These are phyloP conservation scores for Phylloscopus trochiloides DNA, from an alignment of 2,113 vertebrate species.

Conservation along the genomic window DNA sequence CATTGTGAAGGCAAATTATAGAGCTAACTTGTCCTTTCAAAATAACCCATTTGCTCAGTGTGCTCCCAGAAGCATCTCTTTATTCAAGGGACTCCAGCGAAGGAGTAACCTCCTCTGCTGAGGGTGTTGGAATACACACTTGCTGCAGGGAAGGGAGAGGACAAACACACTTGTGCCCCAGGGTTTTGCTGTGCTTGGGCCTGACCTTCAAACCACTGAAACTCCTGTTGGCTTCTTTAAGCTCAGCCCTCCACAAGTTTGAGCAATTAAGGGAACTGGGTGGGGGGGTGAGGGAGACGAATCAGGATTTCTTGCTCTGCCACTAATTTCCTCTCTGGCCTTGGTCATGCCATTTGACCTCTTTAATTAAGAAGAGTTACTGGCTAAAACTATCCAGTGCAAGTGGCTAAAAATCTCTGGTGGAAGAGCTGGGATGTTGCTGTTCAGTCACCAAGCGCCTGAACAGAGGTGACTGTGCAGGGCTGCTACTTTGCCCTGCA, in stretches of 20 bases:
- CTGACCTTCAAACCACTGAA: constrained; percentile 39
- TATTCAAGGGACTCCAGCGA: constrained; percentile 10
- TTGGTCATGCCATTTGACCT: background rate
- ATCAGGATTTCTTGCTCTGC: background rate
- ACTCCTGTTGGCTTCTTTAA: background rate
- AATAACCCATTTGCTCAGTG: constrained; percentile 42
- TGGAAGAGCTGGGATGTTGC: background rate
- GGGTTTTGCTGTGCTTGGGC: background rate
- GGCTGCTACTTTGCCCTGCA: background rate
- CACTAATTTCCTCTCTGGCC: background rate
- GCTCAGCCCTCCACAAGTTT: background rate
- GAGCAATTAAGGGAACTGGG: background rate
- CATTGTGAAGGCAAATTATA: constrained; percentile 39
- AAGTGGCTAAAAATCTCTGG: background rate
- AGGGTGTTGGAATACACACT: background rate
- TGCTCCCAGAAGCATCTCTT: constrained; percentile 32
- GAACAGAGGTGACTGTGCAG: background rate
- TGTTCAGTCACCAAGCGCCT: background rate
- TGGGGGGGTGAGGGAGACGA: background rate
- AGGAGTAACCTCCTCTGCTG: background rate
- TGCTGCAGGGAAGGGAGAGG: constrained; percentile 13
- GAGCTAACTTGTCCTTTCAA: constrained; percentile 61
- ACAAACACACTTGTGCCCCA: background rate
- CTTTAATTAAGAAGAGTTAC: background rate
- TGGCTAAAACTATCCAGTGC: background rate